Evolutionary conservation across 2,113 vertebrate species (phyloP), one percentile per base, ranked within the genome.

Genomic region (Atlantisia rogersi): DNA sequence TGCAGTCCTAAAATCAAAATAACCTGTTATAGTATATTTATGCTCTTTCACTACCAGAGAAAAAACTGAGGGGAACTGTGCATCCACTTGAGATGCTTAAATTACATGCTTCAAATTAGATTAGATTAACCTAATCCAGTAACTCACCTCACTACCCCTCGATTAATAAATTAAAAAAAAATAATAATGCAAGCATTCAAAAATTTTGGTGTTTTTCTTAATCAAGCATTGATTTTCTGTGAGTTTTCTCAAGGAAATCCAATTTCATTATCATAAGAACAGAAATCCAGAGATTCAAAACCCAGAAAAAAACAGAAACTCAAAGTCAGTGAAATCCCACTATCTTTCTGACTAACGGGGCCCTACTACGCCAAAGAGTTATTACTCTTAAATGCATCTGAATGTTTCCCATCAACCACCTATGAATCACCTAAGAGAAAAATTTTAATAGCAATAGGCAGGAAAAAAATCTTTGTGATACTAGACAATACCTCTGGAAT

Each of bases 1-100:
- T n/a, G 67, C 21, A 82, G 42, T 65, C 68, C 88, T 86, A 76
- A 65, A 46, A 42, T 22, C n/a, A 69, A 88, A 95, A 73, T 35
- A 79, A 82, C 35, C 48, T 73, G 58, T 52, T 73, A 12, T 4
- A 52, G 10, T 28, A 8, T 17, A 37, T 25, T 42, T 31, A n/a
- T 35, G 62, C 44, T 29, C 76, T 64, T 58, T 73, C 31, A 90
- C 16, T n/a, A 55, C 16, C 48, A 64, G 28, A 52, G 28, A 2
- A 81, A 59, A 81, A 65, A 44, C 10, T 24, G 20, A 93, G 29
- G 20, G 14, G 37, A 84, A 59, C 13, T 32, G 1, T 22, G 69
- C 6, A 12, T 59, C 17, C 24, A 50, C 28, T 71, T 55, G 37
- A 46, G 25, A 85, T 63, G 19, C 70, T 3, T 52, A 37, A 64